A percentile compares a stretch with the other conserved stretches of the same genome.
phyloP scores from a whole-genome alignment of 2,113 vertebrate species.

The Amblyopsis rosae region DNA sequence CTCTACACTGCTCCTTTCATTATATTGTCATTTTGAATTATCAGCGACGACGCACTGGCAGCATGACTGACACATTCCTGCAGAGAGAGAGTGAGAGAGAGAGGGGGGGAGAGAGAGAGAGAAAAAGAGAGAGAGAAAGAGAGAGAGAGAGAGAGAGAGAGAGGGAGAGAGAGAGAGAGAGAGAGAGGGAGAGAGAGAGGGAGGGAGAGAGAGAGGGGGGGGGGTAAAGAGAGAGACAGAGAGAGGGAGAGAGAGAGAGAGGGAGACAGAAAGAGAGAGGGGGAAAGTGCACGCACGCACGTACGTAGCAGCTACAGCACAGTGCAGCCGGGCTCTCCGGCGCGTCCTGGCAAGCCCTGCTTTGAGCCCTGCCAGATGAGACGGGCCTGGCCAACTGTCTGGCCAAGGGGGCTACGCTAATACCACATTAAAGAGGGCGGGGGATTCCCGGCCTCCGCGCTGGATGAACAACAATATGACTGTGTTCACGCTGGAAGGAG shows the following conservation, averaged over 20 bases:
- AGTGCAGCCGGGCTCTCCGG: conserved; percentile 53
- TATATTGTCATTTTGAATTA: conserved; percentile 78
- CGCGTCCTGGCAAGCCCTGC: conserved; percentile 72
- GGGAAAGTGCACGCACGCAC: conserved; percentile 7
- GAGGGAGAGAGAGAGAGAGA: too few species aligned
- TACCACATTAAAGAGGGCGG: conserved; percentile 57
- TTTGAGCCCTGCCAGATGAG: conserved; percentile 62
- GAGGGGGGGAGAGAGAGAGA: too few species aligned
- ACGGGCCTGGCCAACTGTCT: conserved; percentile 70
- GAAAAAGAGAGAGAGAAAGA: too few species aligned
- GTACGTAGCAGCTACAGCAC: conserved; percentile 48
- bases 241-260: too few species aligned
- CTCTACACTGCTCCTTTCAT: conserved; percentile 65
- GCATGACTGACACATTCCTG: conserved; percentile 75
- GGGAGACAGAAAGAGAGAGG: too few species aligned
- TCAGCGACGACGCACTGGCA: conserved; percentile 69
- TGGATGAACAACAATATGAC: conserved; percentile 59
- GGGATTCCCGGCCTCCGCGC: conserved; percentile 59
- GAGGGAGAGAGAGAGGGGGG: too few species aligned
- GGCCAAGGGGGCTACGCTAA: conserved; percentile 73
- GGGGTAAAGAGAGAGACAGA: too few species aligned
- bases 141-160: too few species aligned
- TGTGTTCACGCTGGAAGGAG: conserved; percentile 53
- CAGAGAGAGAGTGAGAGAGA: background rate
- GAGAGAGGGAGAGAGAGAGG: too few species aligned